phyloP scores from a whole-genome alignment of 2,797 vertebrate genomes.

The Microchirus variegatus region DNA sequence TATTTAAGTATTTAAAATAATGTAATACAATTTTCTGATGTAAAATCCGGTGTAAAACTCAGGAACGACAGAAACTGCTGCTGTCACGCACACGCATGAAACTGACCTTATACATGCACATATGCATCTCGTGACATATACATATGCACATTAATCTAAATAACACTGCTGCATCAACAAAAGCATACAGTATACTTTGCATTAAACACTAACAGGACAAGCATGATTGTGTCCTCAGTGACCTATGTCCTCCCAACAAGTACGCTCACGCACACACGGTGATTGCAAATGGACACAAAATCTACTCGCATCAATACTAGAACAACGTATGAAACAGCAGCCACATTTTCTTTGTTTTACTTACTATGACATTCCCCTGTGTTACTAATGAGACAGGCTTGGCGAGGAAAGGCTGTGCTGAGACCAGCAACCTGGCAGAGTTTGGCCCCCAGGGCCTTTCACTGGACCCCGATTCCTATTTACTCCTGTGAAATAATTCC shows the following conservation, averaged over 20 bases:
- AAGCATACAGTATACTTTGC: too few species aligned
- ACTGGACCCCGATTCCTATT: conserved; percentile 54
- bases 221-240: neutral
- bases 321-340: conserved; percentile 24
- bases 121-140: too few species aligned
- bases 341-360: conserved; percentile 5
- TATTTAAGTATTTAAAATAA: too few species aligned
- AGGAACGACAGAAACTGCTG: too few species aligned
- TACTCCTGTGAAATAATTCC: conserved; percentile 61
- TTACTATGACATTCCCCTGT: conserved; percentile 62
- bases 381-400: conserved; percentile 78
- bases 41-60: too few species aligned
- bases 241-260: neutral
- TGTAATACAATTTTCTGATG: too few species aligned
- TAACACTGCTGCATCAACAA: too few species aligned
- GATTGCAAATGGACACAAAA: neutral
- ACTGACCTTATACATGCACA: too few species aligned
- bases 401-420: conserved; percentile 54
- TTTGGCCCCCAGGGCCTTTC: conserved; percentile 62
- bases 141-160: too few species aligned
- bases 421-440: conserved; percentile 72
- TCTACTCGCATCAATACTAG: neutral
- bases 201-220: too few species aligned
- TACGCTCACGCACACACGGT: neutral
- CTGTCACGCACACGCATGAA: too few species aligned